Percentiles rank a stretch among this genome's conserved stretches.
These are phyloP conservation scores for Agrochola macilenta DNA, from an alignment of 2,888 invertebrate genomes.

Conservation along the genomic window DNA sequence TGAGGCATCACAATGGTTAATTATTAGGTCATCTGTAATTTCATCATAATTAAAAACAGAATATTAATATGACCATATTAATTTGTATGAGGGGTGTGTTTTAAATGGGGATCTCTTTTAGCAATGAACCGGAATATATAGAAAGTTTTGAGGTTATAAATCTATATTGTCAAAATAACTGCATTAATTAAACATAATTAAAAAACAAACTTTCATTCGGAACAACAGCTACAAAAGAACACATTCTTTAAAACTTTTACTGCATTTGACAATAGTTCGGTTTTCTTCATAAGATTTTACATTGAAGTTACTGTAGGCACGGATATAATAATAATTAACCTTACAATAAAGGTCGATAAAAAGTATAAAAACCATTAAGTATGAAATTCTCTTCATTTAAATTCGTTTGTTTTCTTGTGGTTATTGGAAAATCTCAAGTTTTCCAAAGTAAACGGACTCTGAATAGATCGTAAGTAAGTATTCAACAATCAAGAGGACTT, in stretches of 20 bases:
- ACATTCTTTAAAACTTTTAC: no score
- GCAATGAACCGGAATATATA: no score
- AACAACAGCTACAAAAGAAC: no score
- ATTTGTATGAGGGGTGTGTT: neutral
- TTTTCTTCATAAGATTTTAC: neutral
- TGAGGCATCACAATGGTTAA: neutral
- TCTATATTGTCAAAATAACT: neutral
- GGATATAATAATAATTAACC: neutral
- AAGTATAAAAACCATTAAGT: constrained; percentile 10
- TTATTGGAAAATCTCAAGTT: constrained; percentile 45
- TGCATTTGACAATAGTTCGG: no score
- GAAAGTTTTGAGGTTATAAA: neutral
- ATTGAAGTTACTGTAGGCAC: neutral
- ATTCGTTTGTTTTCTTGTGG: constrained; percentile 46
- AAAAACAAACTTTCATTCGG: no score
- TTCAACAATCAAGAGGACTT: constrained; percentile 32
- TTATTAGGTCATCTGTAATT: neutral
- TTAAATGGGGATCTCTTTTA: neutral
- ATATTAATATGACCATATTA: neutral
- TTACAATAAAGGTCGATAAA: neutral
- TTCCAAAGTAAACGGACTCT: constrained; percentile 34
- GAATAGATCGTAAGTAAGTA: constrained; percentile 20
- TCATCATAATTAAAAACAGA: neutral
- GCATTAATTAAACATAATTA: neutral
- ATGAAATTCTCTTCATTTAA: constrained; percentile 17